Evolutionary conservation across 1,140 invertebrate genomes (phyloP), one percentile per base, ranked within the genome.

Genomic region (Scaptomyza hsui): DNA sequence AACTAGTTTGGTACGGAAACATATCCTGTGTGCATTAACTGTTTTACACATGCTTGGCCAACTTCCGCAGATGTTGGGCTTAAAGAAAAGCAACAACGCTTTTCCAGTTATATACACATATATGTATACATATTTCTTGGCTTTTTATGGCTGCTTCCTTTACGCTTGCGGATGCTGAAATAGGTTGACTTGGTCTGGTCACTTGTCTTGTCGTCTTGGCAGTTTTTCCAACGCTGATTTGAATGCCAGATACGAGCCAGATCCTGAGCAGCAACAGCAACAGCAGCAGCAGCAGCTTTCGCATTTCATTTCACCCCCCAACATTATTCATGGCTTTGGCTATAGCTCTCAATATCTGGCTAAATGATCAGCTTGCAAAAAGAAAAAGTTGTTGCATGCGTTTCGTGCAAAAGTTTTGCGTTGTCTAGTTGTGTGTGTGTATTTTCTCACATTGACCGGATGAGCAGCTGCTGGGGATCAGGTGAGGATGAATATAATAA

Each of bases 401-500:
- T 74, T 76, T 55, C 49, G 51, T 72, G 69, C 59, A 53, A 55
- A 21, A 29, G 5, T 37, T 61, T 51, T 26, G 53, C 41, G 29
- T 10, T 69, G 65, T 74, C 65, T 69, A 69, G 47, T 45, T 47
- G 51, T 51, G n/a, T 74, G 72, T 74, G 52, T 74, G 63, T 86
- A 88, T 83, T 82, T 86, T 86, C 82, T 86, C 82, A 88, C 82
- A 89, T 88, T 89, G 82, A 88, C 82, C 82, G 82, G 83, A 88
- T 88, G 83, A 88, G 83, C 83, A 88, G 83, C 83, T 89, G 82
- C 83, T 88, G 83, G 75, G 78, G 83, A 88, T 88, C 83, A 88
- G 83, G 83, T 89, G 83, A 88, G 83, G 83, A 88, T 89, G 83
- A 88, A 88, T 88, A 88, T 88, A 86, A 86, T 86, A 85, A 85